These are phyloP conservation scores for Parazoanthus swiftii DNA, from an alignment of 92 coral and sea anemone species.

Conservation along the genomic window DNA sequence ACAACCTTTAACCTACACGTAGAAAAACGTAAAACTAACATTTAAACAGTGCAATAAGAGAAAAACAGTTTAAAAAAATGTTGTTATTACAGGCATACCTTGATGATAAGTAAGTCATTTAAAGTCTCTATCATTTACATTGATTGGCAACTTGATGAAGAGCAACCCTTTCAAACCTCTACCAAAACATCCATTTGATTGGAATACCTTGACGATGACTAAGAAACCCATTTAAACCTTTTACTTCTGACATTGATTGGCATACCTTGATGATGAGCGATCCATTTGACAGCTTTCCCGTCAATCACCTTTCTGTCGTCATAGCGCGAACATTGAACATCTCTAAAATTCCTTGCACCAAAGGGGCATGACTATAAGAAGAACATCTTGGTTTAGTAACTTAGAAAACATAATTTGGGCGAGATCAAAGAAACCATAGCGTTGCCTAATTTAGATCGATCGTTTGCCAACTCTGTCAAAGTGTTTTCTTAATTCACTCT, in stretches of 20 bases:
- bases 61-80: too few relatives aligned
- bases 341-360: slow-evolving; percentile 63
- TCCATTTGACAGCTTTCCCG: slow-evolving; percentile 66
- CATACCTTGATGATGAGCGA: slow-evolving; percentile 69
- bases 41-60: too few relatives aligned
- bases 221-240: neutral
- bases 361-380: slow-evolving; percentile 59
- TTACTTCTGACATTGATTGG: neutral
- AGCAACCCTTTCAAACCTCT: neutral
- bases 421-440: too few relatives aligned
- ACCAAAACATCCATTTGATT: neutral
- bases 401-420: too few relatives aligned
- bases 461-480: too few relatives aligned
- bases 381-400: neutral
- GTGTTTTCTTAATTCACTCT: too few relatives aligned
- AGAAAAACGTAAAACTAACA: too few relatives aligned
- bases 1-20: too few relatives aligned
- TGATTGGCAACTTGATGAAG: neutral
- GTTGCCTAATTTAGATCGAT: too few relatives aligned
- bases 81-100: too few relatives aligned
- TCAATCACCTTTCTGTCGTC: slow-evolving; percentile 54
- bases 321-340: slow-evolving; percentile 67
- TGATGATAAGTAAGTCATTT: neutral
- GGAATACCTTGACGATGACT: neutral
- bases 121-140: neutral